Base-by-base conservation (phyloP, 2,888 invertebrate species). In the Hyalella azteca region DNA sequence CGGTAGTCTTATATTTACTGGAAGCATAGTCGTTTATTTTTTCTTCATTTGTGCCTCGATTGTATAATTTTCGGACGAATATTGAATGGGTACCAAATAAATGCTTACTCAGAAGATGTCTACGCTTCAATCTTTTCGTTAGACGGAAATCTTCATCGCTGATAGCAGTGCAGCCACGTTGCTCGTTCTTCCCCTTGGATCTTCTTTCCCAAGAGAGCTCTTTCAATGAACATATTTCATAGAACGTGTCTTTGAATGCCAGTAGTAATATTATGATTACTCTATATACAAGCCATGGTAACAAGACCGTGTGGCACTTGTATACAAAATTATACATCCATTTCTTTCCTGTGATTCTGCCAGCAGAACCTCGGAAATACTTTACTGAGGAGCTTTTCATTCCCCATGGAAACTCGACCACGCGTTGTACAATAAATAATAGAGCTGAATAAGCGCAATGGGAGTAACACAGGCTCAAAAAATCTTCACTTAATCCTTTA, bases 1-100 rank as follows among this genome's bases (percentile, higher is more conserved):
- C 29, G 60, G 60, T 60, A 60, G 60, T 60, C 60, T 60, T 60
- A 60, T 60, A 60, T 29, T 60, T 60, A 60, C 60, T 60, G 60
- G 60, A 60, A 60, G 60, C 60, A 60, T 60, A 36, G 29, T 60
- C 36, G 29, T 32, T 60, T 60, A 29, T 60, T 9, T 32, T 36
- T 19, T 36, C 36, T 36, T 32, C 36, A 36, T 15, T 36, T 60
- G 60, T 60, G 36, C 36, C 32, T 15, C 32, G 7, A 60, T 36
- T 36, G 60, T 36, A 36, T 60, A 60, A 36, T 36, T 32, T 60
- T 3, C 36, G 60, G 60, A 60, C 60, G 60, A 9, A 60, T 26
- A 29, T 54, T 54, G 54, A 22, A 3, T 22, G 54, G 26, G 22
- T 22, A 54, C 54, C 26, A 54, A 54, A 54, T 22, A 54, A 54